Evolutionary conservation across 2,888 invertebrate genomes (phyloP), one percentile per base, ranked within the genome.

Genomic region (Pyrrhia umbra): DNA sequence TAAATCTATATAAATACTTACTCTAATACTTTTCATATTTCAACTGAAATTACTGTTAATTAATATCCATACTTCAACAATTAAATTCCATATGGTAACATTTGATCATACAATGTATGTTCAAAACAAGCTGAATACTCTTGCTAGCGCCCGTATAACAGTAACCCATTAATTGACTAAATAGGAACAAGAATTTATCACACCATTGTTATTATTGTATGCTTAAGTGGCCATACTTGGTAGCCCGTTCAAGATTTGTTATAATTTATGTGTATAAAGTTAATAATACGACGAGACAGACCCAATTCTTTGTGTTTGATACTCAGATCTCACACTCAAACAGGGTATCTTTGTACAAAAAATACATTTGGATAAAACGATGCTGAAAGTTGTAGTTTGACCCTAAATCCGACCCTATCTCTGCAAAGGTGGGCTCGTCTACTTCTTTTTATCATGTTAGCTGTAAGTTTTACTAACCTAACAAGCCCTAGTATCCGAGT

Each of bases 81-180:
- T 25, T 39, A 56, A 56, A 30, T 13, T 46, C 23, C 15, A 46
- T 37, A 30, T 46, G 10, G 20, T 8, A 34, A 16, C 1, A 27
- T 62, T 45, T 25, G n/a, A 20, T 21, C 42, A 50, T 63, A 54
- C 63, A 68, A 20, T 21, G 23, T 42, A 10, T 18, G 18, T 64
- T 58, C 6, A 34, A 60, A 62, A 59, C 34, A 13, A 57, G 34
- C 45, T 16, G 40, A 56, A 45, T 25, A 16, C 6, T 46, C 18
- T 40, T 37, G 47, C 42, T 45, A 46, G n/a, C 21, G 39, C 62
- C 68, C 78, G 61, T 69, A 75, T 75, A 18, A 16, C 51, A 52
- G 64, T 63, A 56, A 65, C 59, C 57, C 15, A 63, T 75, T 75
- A 71, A 77, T 80, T 69, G 71, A 64, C 61, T 64, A 69, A 79